Percentiles rank a stretch among this genome's conserved stretches.
phyloP scores from a whole-genome alignment of 1,140 invertebrate genomes.

The Drosophila hydei region DNA sequence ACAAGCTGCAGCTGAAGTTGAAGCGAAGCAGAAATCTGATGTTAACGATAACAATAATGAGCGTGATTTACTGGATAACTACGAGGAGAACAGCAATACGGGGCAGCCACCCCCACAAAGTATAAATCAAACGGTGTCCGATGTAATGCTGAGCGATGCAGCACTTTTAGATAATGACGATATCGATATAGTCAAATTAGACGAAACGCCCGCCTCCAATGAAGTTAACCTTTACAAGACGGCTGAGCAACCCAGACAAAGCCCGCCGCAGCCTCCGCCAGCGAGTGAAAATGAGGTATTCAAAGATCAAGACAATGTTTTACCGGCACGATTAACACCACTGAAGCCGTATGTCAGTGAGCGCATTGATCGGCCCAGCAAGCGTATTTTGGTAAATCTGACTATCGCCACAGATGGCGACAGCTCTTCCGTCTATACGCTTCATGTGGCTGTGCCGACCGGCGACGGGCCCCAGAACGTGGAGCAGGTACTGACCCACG shows the following conservation, averaged over 20 bases:
- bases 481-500: constrained; percentile 72
- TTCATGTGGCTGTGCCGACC: constrained; percentile 79
- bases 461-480: constrained; percentile 59
- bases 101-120: constrained; percentile 35
- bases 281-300: constrained; percentile 66
- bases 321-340: constrained; percentile 31
- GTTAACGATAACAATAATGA: constrained; percentile 81
- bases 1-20: constrained; percentile 6
- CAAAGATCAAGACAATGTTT: constrained; percentile 32
- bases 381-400: constrained; percentile 77
- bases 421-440: constrained; percentile 75
- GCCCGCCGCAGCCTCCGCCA: constrained; percentile 1
- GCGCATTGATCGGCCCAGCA: constrained; percentile 58
- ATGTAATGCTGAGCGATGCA: constrained; percentile 72
- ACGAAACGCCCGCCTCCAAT: constrained; percentile 44
- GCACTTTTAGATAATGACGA: constrained; percentile 60
- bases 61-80: constrained; percentile 80
- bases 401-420: constrained; percentile 81
- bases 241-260: constrained; percentile 13
- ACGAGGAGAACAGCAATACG: constrained; percentile 56
- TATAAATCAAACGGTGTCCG: constrained; percentile 58
- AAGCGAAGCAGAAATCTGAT: constrained; percentile 48
- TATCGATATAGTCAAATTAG: constrained; percentile 79
- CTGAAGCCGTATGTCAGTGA: constrained; percentile 74
- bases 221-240: constrained; percentile 64